Percentiles rank a stretch among this genome's conserved stretches.
These are phyloP conservation scores for Anisognathus igniventris DNA, from an alignment of 2,797 vertebrate genomes.

Conservation along the genomic window DNA sequence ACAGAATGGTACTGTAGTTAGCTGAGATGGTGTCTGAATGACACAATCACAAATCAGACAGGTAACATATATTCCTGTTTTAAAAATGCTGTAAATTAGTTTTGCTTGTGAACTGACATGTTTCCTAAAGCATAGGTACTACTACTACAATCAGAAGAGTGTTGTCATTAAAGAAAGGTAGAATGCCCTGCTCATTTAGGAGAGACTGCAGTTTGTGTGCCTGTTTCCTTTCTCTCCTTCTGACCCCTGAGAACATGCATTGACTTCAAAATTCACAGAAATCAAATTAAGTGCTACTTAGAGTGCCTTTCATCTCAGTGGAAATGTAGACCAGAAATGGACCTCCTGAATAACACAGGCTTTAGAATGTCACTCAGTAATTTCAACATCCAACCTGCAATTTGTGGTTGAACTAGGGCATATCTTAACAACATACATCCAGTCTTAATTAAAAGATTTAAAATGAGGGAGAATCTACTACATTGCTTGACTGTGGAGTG, in stretches of 20 bases:
- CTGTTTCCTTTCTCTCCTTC: background rate
- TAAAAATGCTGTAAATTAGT: background rate
- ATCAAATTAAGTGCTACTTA: conserved; percentile 41
- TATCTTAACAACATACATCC: background rate
- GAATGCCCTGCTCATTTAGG: background rate
- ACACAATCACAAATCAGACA: background rate
- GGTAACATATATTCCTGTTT: background rate
- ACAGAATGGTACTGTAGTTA: background rate
- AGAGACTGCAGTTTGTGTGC: background rate
- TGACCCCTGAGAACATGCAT: background rate
- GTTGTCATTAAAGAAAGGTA: background rate
- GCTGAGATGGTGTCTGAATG: background rate
- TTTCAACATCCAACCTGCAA: conserved; percentile 3
- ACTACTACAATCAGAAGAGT: background rate
- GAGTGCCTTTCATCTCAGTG: conserved; percentile 22
- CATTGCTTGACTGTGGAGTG: background rate
- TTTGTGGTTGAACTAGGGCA: conserved; percentile 20
- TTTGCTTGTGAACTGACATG: background rate
- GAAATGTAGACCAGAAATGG: background rate
- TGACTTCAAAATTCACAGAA: conserved; percentile 42
- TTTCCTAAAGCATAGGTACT: background rate
- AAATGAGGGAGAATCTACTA: background rate
- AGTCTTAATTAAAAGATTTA: conserved; percentile 37
- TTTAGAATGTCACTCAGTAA: conserved; percentile 1
- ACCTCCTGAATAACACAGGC: background rate